Percentiles rank a stretch among this genome's conserved stretches.
phyloP scores from a whole-genome alignment of 2,797 vertebrate species.

The Dryobates pubescens region DNA sequence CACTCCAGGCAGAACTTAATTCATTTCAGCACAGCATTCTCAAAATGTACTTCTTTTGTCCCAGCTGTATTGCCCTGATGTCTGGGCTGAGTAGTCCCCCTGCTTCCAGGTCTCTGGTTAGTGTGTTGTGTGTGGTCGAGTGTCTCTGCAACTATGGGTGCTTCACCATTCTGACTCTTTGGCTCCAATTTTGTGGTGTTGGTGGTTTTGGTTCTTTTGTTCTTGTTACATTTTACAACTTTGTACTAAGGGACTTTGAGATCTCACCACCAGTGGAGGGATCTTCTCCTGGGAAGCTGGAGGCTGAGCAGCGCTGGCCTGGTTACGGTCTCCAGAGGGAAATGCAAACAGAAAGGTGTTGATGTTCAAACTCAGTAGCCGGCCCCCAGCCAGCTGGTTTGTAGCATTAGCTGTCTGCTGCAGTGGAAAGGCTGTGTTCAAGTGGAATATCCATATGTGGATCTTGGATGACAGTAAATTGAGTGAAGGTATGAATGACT shows the following conservation, averaged over 20 bases:
- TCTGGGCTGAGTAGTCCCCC: not conserved
- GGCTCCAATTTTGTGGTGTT: not conserved
- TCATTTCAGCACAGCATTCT: not conserved
- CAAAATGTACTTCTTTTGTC: not conserved
- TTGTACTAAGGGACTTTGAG: not conserved
- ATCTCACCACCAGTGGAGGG: fast-evolving
- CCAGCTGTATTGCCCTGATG: not conserved
- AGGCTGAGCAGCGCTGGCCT: not conserved
- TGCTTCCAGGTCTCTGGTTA: not conserved
- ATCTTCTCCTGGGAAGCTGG: not conserved
- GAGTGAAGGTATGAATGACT: not conserved
- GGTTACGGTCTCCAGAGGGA: not conserved
- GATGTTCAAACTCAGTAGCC: not conserved
- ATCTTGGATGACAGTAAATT: not conserved
- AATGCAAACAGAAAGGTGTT: not conserved
- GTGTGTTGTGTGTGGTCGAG: fast-evolving
- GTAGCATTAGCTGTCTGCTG: not conserved
- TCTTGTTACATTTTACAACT: not conserved
- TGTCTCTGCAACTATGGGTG: not conserved
- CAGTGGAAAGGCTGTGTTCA: not conserved
- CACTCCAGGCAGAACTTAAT: not conserved
- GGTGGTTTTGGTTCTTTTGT: too few species aligned
- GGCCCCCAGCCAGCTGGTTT: not conserved
- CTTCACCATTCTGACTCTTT: not conserved
- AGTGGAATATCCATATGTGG: not conserved